These are phyloP conservation scores for Eutolmus rufibarbis DNA, from an alignment of 2,888 invertebrate genomes.

Conservation along the genomic window DNA sequence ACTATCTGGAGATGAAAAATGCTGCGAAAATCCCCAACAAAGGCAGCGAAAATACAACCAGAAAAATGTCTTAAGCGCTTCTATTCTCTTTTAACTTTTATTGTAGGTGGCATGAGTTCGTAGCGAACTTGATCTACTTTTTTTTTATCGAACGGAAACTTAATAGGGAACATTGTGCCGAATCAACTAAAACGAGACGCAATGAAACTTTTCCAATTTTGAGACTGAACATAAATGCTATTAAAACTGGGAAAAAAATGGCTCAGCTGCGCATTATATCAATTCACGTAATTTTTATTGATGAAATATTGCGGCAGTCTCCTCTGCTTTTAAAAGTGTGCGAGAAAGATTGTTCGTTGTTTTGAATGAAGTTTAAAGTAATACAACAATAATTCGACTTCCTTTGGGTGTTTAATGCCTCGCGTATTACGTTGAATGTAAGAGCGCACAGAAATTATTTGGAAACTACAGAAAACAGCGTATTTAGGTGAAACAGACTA, in stretches of 20 bases:
- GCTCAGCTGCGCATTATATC: background rate
- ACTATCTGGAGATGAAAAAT: conserved; percentile 57
- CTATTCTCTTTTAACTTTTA: background rate
- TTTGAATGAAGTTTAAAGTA: background rate
- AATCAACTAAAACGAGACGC: background rate
- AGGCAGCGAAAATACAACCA: background rate
- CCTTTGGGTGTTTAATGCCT: background rate
- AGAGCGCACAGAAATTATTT: background rate
- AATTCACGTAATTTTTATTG: background rate
- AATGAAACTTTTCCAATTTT: conserved; percentile 4
- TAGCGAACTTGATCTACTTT: background rate
- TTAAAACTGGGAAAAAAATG: background rate
- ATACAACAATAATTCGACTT: background rate
- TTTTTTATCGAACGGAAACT: background rate
- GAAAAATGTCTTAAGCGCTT: background rate
- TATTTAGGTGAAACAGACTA: background rate
- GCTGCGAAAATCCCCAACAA: conserved; percentile 40
- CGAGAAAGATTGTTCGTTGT: background rate
- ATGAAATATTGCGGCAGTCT: background rate
- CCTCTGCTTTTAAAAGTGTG: background rate
- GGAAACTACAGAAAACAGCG: background rate
- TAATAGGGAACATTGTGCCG: background rate
- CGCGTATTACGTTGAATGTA: background rate
- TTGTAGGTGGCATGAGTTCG: background rate
- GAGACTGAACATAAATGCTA: conserved; percentile 13